Percentiles rank a stretch among this genome's conserved stretches.
phyloP scores from a whole-genome alignment of 2,113 vertebrate species.

The Australoheros scitulus region DNA sequence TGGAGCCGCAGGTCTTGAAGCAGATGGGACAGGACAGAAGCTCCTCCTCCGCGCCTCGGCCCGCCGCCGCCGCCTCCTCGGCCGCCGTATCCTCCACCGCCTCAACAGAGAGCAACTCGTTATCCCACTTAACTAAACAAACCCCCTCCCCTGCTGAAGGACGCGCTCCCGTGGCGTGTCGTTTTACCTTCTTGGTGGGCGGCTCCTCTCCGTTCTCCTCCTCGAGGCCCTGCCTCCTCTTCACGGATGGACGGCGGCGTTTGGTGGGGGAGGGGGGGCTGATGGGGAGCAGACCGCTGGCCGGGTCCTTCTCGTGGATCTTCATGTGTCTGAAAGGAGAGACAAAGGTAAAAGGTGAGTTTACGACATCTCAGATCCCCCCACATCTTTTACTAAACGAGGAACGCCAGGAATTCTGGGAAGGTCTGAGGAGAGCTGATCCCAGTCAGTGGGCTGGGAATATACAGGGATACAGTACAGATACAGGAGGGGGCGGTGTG shows the following conservation, averaged over 20 bases:
- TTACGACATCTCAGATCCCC: not conserved
- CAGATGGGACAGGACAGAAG: conserved; percentile 90
- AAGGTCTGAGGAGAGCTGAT: not conserved
- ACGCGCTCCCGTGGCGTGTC: not conserved
- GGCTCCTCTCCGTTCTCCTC: conserved; percentile 84
- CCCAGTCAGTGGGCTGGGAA: not conserved
- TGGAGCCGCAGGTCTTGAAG: conserved; percentile 91
- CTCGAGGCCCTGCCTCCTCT: conserved; percentile 86
- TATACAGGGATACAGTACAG: fast-evolving
- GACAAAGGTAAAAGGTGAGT: not conserved
- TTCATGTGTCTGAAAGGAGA: conserved; percentile 91
- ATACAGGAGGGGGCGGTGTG: not conserved
- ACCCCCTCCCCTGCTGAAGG: not conserved
- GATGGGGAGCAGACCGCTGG: conserved; percentile 72
- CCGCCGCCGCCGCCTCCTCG: conserved; percentile 65
- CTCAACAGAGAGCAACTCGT: conserved; percentile 66
- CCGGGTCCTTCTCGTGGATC: conserved; percentile 95
- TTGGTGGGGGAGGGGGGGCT: conserved; percentile 89
- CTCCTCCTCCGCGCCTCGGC: conserved; percentile 81
- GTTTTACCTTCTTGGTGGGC: conserved; percentile 87
- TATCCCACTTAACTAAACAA: not conserved
- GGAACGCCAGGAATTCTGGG: not conserved
- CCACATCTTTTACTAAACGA: not conserved
- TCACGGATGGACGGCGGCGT: conserved; percentile 86
- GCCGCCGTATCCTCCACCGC: conserved; percentile 80